phyloP scores from a whole-genome alignment of 2,113 vertebrate species.

The Mellivora capensis region DNA sequence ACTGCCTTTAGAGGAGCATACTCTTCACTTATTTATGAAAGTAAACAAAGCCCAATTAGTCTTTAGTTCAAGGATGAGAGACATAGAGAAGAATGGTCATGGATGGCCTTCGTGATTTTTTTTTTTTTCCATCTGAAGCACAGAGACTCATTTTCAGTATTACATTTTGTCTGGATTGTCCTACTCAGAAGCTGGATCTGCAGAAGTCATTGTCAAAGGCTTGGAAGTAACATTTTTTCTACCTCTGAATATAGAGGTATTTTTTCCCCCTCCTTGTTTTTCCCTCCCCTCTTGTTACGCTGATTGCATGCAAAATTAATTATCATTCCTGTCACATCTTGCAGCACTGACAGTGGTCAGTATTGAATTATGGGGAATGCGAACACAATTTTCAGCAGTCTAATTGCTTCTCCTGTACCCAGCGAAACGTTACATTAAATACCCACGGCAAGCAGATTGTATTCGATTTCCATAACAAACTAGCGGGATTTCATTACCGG shows the following conservation, averaged over 20 bases:
- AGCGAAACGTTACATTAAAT: constrained; percentile 87
- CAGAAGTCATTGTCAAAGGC: neutral
- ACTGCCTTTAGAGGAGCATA: neutral
- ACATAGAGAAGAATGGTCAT: neutral
- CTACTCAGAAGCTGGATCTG: constrained; percentile 17
- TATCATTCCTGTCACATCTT: constrained; percentile 68
- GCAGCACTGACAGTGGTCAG: constrained; percentile 67
- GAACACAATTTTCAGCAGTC: constrained; percentile 78
- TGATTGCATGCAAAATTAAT: constrained; percentile 73
- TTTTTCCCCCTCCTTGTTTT: neutral
- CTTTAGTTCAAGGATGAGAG: constrained; percentile 55
- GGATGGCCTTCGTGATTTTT: constrained; percentile 23
- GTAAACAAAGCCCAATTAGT: constrained; percentile 70
- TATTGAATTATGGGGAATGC: constrained; percentile 76
- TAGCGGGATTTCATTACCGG: constrained; percentile 84
- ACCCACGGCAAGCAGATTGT: constrained; percentile 81
- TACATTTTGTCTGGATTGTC: neutral
- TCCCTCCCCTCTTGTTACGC: constrained; percentile 38
- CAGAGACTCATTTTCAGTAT: neutral
- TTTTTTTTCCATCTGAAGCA: neutral
- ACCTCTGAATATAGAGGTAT: neutral
- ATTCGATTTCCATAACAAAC: constrained; percentile 84
- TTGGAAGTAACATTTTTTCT: constrained; percentile 28
- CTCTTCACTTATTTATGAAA: constrained; percentile 73
- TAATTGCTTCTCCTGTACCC: constrained; percentile 84